Evolutionary conservation across 2,888 invertebrate species (phyloP), one percentile per base, ranked within the genome.

Genomic region (Drosophila parthenogenetica): DNA sequence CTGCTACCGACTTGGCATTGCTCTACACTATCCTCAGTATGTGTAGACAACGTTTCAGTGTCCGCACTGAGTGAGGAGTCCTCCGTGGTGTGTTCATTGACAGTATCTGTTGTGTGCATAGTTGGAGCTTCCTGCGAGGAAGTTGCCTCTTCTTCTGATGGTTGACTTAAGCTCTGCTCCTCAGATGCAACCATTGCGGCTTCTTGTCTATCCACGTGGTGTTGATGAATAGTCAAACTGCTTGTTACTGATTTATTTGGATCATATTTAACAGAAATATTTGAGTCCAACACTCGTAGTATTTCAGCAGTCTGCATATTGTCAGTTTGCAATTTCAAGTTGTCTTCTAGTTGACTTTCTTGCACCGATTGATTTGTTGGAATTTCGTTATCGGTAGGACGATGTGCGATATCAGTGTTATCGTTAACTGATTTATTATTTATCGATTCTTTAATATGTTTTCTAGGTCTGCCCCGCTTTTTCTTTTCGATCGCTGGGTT

Each of bases 381-480:
- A 2, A n/a, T 55, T 19, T 19, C 29, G 3, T 19, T 54, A 8
- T 54, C 8, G 29, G 8, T 29, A 29, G 7, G 8, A 0, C 42
- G 16, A 42, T 29, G n/a, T 51, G 14, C 14, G 11, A 5, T 19
- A 14, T 2, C 1, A 29, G n/a, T n/a, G 13, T 25, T 40, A 25
- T 40, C 25, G 13, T 4, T 5, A 29, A 17, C 19, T 14, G 13
- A 5, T 5, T 13, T 22, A 25, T n/a, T 25, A 19, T 40, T n/a
- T n/a, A 3, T 5, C 5, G 16, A 1, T 11, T 8, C 11, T 16
- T 25, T 2, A 14, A 2, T 37, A 43, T 8, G 42, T 19, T 55
- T 55, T 3, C 19, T 32, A 14, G 54, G 54, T 43, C 43, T 55
- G 5, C 54, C 54, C 11, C 11, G 43, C 11, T 55, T 43, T 19